Conservation (phyloP, 2,113 vertebrate species). For the Sula dactylatra region DNA sequence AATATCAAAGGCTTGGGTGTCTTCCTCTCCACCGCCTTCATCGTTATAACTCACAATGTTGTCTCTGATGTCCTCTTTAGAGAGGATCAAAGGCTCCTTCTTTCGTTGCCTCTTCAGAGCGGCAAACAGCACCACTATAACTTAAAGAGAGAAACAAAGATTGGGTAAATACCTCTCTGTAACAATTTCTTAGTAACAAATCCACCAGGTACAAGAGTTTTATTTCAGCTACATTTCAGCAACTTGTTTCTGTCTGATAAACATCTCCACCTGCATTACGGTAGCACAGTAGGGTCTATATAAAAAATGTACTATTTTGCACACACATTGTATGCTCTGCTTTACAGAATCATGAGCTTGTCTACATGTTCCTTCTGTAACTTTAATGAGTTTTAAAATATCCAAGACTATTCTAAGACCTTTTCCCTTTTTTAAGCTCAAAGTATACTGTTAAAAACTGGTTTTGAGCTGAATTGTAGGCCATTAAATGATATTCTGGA, state of each 20-base stretch:
- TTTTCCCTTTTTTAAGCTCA: background rate
- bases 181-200: background rate
- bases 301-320: background rate
- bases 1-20: conserved; percentile 98
- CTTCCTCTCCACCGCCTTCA: conserved; percentile 96
- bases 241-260: background rate
- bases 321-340: background rate
- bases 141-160: conserved; percentile 58
- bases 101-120: conserved; percentile 93
- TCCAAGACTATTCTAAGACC: background rate
- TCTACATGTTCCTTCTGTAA: background rate
- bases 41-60: conserved; percentile 99
- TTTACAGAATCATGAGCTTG: background rate
- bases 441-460: background rate
- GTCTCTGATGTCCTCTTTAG: conserved; percentile 97
- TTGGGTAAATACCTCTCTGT: background rate
- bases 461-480: background rate
- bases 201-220: background rate
- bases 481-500: background rate
- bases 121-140: conserved; percentile 86
- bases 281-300: background rate
- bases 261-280: background rate
- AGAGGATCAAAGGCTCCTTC: conserved; percentile 97
- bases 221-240: background rate
- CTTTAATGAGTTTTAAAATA: background rate